Conservation (phyloP, 2,797 vertebrate genomes). For the Melanotaenia pygmaea region DNA sequence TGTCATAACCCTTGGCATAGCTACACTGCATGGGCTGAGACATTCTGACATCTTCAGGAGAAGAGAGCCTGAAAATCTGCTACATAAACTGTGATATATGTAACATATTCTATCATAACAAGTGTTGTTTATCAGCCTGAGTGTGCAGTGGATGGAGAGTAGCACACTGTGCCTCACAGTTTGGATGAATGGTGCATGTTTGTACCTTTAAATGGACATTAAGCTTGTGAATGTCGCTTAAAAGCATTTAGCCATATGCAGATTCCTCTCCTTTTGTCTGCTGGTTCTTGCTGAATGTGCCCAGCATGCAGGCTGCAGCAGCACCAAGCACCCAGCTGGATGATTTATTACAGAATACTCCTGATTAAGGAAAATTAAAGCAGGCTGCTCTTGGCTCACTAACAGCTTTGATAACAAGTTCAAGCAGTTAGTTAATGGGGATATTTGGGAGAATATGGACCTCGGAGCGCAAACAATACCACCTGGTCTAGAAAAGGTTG, state of each 20-base stretch:
- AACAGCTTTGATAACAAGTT: slow-evolving; percentile 84
- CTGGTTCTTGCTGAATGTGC: slow-evolving; percentile 56
- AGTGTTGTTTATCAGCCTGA: slow-evolving; percentile 53
- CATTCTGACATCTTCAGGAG: slow-evolving; percentile 26
- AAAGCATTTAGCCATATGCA: slow-evolving; percentile 65
- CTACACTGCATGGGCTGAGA: slow-evolving; percentile 8
- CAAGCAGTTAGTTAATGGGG: slow-evolving; percentile 76
- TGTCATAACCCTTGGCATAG: slow-evolving; percentile 21
- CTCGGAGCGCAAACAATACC: slow-evolving; percentile 69
- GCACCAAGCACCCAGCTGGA: slow-evolving; percentile 73
- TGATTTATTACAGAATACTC: slow-evolving; percentile 81
- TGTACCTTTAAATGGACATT: slow-evolving; percentile 40
- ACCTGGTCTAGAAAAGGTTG: slow-evolving; percentile 55
- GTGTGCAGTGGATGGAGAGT: slow-evolving; percentile 53
- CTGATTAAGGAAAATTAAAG: slow-evolving; percentile 84
- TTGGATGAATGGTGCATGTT: slow-evolving; percentile 50
- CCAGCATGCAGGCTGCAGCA: slow-evolving; percentile 58
- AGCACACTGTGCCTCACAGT: slow-evolving; percentile 33
- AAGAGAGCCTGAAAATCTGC: slow-evolving; percentile 41
- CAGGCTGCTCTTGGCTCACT: slow-evolving; percentile 73
- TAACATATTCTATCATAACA: slow-evolving; percentile 41
- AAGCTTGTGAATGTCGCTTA: slow-evolving; percentile 55
- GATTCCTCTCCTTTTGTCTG: slow-evolving; percentile 60
- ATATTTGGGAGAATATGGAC: slow-evolving; percentile 70
- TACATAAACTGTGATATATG: slow-evolving; percentile 46